Conservation (phyloP, 37 sponge, comb jelly and placozoan species). For the Hexactinellida sp. region DNA sequence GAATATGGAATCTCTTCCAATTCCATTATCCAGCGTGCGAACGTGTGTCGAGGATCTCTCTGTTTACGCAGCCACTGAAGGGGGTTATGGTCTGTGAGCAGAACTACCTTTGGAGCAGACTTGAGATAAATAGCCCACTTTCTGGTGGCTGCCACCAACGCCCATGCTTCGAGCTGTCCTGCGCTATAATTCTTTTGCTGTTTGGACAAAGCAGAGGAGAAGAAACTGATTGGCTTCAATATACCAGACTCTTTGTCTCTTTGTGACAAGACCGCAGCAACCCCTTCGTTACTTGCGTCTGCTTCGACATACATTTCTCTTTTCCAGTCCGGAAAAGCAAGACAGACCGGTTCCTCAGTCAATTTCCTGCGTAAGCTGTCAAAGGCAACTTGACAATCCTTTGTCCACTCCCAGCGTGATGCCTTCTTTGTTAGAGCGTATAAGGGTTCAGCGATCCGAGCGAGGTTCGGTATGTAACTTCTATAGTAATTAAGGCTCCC, state of each 20-base stretch:
- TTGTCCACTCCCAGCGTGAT: neutral
- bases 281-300: neutral
- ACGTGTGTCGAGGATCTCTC: slow-evolving; percentile 21
- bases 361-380: neutral
- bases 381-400: neutral
- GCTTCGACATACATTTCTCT: neutral
- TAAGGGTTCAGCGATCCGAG: neutral
- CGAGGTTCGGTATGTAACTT: neutral
- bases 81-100: slow-evolving; percentile 25
- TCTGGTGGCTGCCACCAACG: neutral
- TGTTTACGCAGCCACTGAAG: slow-evolving; percentile 24
- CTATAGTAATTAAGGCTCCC: neutral
- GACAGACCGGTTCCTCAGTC: neutral
- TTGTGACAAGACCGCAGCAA: neutral
- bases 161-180: neutral
- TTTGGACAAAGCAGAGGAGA: neutral
- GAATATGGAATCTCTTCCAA: neutral
- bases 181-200: neutral
- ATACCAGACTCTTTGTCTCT: neutral
- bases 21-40: neutral
- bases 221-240: neutral
- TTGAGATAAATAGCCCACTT: neutral
- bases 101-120: neutral
- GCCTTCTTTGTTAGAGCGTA: neutral
- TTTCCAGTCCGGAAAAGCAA: neutral